Evolutionary conservation across 2,797 vertebrate species (phyloP), one percentile per base, ranked within the genome.

Genomic region (Prionace glauca): DNA sequence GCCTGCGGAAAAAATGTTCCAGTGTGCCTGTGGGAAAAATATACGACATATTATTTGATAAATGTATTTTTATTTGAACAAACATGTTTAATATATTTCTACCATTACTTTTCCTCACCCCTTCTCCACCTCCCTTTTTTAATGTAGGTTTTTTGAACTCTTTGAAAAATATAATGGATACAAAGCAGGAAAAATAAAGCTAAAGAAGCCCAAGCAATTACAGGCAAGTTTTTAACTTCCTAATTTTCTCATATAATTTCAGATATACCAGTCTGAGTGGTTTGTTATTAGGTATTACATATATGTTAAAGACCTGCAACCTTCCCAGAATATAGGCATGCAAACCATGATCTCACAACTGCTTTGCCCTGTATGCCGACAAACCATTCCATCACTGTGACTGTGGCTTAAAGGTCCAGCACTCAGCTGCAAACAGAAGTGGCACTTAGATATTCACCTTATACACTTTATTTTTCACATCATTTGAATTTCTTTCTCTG

Each of bases 121-220:
- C 32, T 65, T n/a, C 72, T 29, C 74, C 32, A 79, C 74, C 32
- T n/a, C 32, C 14, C 10, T 36, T 36, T 79, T 79, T 36, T 81
- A 22, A 41, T 65, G 86, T 97, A 98, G 98, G 96, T 99, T 99
- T 97, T 99, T 99, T 97, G 98, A 98, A 97, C 98, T 99, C 95
- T 98, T 99, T 97, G 98, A 98, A 97, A 99, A 98, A 97, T 98
- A 97, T 96, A 98, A 98, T 96, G 98, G 98, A 65, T 98, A 98
- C 97, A 98, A 98, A 97, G 98, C 98, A 97, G 98, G 98, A 96
- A 99, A 99, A 96, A 97, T 99, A 96, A 99, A 99, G 97, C 96
- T 99, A 95, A 99, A 99, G 97, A 98, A 98, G 96, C 98, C 98
- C 95, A 98, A 98, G 96, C 98, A 99, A 79, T 97, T 99, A 95